These are phyloP conservation scores for Chloroceryle inda DNA, from an alignment of 2,797 vertebrate species.

Conservation along the genomic window DNA sequence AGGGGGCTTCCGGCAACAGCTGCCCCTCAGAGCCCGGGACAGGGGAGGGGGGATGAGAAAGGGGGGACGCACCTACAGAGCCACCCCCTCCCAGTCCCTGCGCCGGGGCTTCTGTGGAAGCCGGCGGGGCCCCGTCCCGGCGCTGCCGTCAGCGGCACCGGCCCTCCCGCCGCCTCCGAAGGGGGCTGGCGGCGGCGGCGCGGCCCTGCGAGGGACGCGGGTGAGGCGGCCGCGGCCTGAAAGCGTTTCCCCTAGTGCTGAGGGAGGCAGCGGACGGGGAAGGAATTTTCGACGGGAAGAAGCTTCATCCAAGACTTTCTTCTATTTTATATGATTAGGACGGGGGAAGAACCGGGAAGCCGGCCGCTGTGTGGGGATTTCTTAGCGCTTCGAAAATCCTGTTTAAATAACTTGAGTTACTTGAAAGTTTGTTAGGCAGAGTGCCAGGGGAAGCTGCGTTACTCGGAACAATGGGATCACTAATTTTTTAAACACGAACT, in stretches of 20 bases:
- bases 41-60: too few relatives aligned
- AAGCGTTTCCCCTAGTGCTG: neutral
- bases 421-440: neutral
- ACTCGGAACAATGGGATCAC: neutral
- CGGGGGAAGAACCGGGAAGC: fast-evolving
- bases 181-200: neutral
- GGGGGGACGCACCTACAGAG: neutral
- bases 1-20: neutral
- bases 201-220: neutral
- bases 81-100: neutral
- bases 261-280: neutral
- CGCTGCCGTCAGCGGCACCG: neutral
- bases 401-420: neutral
- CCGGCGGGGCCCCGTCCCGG: neutral
- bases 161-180: neutral
- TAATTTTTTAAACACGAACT: fast-evolving
- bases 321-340: fast-evolving
- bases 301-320: neutral
- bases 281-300: fast-evolving
- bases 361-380: neutral
- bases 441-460: neutral
- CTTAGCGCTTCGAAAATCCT: neutral
- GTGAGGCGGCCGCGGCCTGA: neutral
- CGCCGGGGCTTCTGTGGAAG: neutral
- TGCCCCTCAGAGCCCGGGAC: neutral